Conservation (phyloP, 2,888 invertebrate species). For the Pomacea canaliculata region DNA sequence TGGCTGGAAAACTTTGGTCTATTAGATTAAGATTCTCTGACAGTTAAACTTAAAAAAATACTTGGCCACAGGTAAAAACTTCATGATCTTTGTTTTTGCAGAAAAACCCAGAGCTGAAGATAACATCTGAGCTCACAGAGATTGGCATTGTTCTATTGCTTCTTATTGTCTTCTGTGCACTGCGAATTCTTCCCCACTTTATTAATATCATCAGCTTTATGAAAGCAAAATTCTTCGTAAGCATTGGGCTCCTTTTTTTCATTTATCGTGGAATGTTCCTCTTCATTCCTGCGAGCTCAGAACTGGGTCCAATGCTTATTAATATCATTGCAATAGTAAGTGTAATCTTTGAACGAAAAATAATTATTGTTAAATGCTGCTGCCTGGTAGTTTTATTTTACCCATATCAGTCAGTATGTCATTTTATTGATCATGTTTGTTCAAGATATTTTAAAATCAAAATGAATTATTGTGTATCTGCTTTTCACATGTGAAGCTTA, state of each 20-base stretch:
- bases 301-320: conserved; percentile 71
- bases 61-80: no score
- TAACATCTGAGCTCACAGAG: conserved; percentile 5
- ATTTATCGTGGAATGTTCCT: conserved; percentile 71
- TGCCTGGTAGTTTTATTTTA: no score
- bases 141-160: conserved; percentile 36
- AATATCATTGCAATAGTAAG: conserved; percentile 66
- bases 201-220: conserved; percentile 46
- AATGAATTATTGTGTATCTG: no score
- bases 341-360: no score
- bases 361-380: no score
- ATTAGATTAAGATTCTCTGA: no score
- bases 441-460: no score
- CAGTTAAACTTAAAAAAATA: no score
- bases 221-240: conserved; percentile 63
- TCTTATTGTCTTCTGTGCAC: conserved; percentile 53
- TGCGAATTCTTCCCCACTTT: conserved; percentile 53
- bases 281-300: conserved; percentile 70
- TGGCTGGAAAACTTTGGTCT: no score
- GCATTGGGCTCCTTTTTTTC: conserved; percentile 70
- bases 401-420: no score
- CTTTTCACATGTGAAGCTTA: no score
- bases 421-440: no score
- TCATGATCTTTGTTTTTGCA: conserved; percentile 4
- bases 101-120: conserved; percentile 30